These are phyloP conservation scores for Notodonta dromedarius DNA, from an alignment of 2,888 invertebrate genomes.

Conservation along the genomic window DNA sequence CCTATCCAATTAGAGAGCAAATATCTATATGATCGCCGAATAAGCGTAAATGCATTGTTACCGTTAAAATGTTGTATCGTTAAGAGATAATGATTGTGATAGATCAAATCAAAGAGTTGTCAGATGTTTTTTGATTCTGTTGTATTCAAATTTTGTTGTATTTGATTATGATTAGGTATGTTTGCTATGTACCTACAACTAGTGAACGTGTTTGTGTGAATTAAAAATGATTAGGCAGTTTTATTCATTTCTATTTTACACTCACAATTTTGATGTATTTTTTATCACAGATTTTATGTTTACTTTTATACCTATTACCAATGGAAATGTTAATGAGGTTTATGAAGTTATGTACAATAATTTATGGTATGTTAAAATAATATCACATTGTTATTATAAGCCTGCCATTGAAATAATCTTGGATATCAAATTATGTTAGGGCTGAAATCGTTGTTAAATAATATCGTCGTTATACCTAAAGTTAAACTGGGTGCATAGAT, in stretches of 20 bases:
- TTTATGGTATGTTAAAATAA: background rate
- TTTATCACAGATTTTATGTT: background rate
- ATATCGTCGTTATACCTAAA: background rate
- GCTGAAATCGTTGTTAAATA: background rate
- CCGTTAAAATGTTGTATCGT: conserved; percentile 1
- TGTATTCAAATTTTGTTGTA: conserved; percentile 15
- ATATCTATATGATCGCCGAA: background rate
- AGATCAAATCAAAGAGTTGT: conserved; percentile 33
- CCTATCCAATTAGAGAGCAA: background rate
- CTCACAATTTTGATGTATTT: background rate
- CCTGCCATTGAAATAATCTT: background rate
- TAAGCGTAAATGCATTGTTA: background rate
- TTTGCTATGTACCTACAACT: too few relatives aligned
- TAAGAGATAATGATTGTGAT: conserved; percentile 20
- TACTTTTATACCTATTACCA: background rate
- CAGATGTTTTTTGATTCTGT: conserved; percentile 16
- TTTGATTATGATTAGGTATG: too few relatives aligned
- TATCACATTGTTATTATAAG: background rate
- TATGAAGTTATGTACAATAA: too few relatives aligned
- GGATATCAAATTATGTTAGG: background rate
- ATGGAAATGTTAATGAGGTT: too few relatives aligned
- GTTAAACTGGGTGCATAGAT: background rate
- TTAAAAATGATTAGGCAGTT: background rate
- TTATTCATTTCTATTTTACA: background rate
- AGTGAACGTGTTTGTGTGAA: background rate